Base-by-base conservation (phyloP, 2,113 vertebrate genomes). In the Zeus faber region DNA sequence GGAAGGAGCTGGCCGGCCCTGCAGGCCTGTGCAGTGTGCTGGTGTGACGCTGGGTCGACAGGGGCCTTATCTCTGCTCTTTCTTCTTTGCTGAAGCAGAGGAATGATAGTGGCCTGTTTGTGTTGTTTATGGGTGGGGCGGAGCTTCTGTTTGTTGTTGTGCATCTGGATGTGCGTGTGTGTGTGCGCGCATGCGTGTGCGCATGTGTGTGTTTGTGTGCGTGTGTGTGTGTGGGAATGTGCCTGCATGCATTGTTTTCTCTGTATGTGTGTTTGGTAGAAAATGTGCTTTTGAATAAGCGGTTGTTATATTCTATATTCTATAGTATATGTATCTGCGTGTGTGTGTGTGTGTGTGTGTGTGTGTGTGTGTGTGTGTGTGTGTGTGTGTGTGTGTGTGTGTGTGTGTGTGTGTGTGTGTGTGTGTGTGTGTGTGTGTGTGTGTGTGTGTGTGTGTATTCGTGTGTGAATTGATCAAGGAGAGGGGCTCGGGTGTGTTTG, bases 101-200 rank as follows among this genome's bases (percentile, higher is more conserved):
- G 80, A 81, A 85, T 85, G 74, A 69, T 80, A 81, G 80, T 83
- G 69, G 60, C 58, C 61, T 68, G 70, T 77, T 68, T 78, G 62
- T 67, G n/a, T n/a, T n/a, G n/a, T 75, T 26, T 59, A 17, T 55
- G 45, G 55, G 20, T 62, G 35, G 20, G 45, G 51, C 18, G 29
- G 37, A 23, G 18, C 49, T 9, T 47, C 51, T 65, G 61, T 78
- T 74, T 77, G n/a, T n/a, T n/a, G n/a, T n/a, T n/a, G n/a, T n/a
- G n/a, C n/a, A n/a, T n/a, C n/a, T n/a, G n/a, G n/a, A n/a, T n/a
- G n/a, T n/a, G 71, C 72, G 75, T 79, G 61, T 52, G 64, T 6
- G 51, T 63, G 43, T 21, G 27, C 48, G 37, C 27, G 27, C 31
- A 8, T 51, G 5, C 21, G 13, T 33, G 33, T 29, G 43, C 35